Evolutionary conservation across 2,888 invertebrate genomes (phyloP).

Genomic region (Aromia moschata): DNA sequence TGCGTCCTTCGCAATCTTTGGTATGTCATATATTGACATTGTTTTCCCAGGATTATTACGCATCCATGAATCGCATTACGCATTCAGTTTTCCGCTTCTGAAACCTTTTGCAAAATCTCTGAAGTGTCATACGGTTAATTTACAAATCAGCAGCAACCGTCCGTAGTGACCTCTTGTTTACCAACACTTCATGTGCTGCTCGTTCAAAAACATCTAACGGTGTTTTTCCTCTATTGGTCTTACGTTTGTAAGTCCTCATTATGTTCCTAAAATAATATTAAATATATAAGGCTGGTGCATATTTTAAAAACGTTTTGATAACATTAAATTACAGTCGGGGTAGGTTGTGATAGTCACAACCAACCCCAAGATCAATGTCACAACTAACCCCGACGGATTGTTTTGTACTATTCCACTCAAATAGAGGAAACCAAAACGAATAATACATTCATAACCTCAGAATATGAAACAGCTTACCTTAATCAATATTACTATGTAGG

Average conservation of each 20-base stretch:
- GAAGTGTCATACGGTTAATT: not conserved
- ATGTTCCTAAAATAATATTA: not conserved
- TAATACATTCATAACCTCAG: not conserved
- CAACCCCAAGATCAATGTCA: not conserved
- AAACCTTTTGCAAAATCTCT: not conserved
- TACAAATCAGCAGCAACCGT: not conserved
- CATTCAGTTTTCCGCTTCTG: not conserved
- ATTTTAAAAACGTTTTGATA: not conserved
- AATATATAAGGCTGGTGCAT: not conserved
- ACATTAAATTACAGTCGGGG: too few species aligned
- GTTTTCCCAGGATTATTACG: slow-evolving; percentile 33
- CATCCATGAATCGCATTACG: slow-evolving; percentile 29
- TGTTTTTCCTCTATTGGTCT: not conserved
- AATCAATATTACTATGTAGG: too few species aligned
- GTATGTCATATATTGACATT: slow-evolving; percentile 37
- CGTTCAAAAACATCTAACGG: not conserved
- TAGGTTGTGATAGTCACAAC: not conserved
- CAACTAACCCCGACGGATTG: not conserved
- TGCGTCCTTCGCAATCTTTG: slow-evolving; percentile 26
- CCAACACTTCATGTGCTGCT: not conserved
- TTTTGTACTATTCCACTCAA: not conserved
- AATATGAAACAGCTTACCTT: too few species aligned
- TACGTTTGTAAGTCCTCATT: not conserved
- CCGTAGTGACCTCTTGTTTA: not conserved
- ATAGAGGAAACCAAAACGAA: not conserved